Conservation (phyloP, 2,888 invertebrate species). For the Drosophila pseudotalamancana region DNA sequence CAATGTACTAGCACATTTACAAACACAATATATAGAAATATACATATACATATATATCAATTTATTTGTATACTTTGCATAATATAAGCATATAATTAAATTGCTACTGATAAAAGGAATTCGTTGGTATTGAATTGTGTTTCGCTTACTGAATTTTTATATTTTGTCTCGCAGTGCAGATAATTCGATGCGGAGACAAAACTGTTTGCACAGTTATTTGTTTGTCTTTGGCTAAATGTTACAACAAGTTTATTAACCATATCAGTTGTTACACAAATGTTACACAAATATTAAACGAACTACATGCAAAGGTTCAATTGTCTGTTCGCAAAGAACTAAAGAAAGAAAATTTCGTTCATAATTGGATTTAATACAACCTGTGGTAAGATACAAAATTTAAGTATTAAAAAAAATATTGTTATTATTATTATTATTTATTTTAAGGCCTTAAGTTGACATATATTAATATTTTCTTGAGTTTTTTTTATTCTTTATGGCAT, state of each 20-base stretch:
- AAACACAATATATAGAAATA: no score
- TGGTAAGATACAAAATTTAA: slow-evolving; percentile 25
- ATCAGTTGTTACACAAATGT: slow-evolving; percentile 13
- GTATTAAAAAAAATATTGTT: background rate
- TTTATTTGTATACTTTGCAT: background rate
- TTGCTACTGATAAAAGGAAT: slow-evolving; percentile 28
- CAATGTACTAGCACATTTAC: background rate
- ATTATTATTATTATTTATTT: background rate
- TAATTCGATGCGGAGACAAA: no score
- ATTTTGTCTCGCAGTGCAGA: slow-evolving; percentile 27
- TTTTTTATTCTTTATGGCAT: background rate
- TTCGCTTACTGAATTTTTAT: slow-evolving; percentile 22
- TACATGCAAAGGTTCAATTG: background rate
- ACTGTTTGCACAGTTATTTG: slow-evolving; percentile 37
- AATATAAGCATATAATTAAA: background rate
- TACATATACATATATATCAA: background rate
- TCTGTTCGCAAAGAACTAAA: slow-evolving; percentile 22
- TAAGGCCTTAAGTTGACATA: background rate
- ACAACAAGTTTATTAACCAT: slow-evolving; percentile 21
- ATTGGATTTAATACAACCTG: slow-evolving; percentile 26
- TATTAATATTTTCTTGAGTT: background rate
- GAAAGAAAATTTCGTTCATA: slow-evolving; percentile 1
- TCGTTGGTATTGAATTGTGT: slow-evolving; percentile 35
- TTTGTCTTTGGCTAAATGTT: slow-evolving; percentile 13
- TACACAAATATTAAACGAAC: slow-evolving; percentile 14